These are phyloP conservation scores for Lophius piscatorius DNA, from an alignment of 2,113 vertebrate genomes.

Conservation along the genomic window DNA sequence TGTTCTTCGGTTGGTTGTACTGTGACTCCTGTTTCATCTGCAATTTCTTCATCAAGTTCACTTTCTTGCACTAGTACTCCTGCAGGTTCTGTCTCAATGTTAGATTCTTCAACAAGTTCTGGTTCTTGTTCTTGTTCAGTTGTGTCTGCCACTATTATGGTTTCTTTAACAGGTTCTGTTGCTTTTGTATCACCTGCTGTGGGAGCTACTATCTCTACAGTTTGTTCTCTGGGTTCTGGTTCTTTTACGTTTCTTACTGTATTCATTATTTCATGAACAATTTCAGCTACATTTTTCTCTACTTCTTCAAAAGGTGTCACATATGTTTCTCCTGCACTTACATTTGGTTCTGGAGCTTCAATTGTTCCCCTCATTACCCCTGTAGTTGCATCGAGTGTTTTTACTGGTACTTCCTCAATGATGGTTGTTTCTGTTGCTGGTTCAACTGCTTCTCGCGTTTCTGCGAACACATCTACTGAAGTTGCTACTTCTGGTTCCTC, in stretches of 20 bases:
- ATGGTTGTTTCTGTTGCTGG: background rate
- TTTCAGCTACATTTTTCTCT: background rate
- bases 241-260: background rate
- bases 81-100: background rate
- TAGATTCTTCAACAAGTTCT: background rate
- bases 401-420: background rate
- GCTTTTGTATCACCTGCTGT: background rate
- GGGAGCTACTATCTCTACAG: background rate
- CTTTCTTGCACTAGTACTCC: background rate
- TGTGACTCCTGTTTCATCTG: background rate
- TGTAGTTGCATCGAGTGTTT: background rate
- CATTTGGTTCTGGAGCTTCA: background rate
- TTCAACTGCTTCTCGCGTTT: background rate
- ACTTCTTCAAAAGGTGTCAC: background rate
- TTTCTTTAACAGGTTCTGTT: background rate
- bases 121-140: background rate
- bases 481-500: background rate
- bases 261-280: background rate
- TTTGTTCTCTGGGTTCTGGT: background rate
- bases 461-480: background rate
- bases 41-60: background rate
- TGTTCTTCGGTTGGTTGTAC: background rate
- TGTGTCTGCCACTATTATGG: background rate
- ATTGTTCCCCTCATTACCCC: background rate
- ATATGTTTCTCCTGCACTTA: background rate